A percentile compares a stretch with the other conserved stretches of the same genome.
phyloP scores from a whole-genome alignment of 2,888 invertebrate species.

The Harpagoxenus sublaevis region DNA sequence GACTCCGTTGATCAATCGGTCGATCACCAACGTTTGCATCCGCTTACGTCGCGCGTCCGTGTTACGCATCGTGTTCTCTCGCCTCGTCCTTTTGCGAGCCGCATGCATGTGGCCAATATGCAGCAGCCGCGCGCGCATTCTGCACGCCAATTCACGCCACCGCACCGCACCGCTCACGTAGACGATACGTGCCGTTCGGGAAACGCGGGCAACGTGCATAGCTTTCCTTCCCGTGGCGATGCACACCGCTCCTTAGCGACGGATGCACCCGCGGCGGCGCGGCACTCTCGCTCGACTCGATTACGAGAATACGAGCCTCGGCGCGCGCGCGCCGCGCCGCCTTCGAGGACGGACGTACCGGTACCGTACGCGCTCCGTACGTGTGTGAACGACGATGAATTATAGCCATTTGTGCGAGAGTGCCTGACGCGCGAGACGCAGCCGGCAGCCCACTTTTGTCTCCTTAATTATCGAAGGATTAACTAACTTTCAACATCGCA shows the following conservation, averaged over 20 bases:
- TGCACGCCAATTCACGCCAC: not conserved
- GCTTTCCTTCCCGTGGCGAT: constrained; percentile 15
- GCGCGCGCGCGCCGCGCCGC: not conserved
- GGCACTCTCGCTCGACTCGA: not conserved
- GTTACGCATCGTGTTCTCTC: constrained; percentile 12
- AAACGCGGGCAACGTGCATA: constrained; percentile 45
- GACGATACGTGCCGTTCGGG: constrained; percentile 42
- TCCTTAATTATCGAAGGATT: not conserved
- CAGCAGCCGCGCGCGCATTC: not conserved
- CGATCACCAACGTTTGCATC: not conserved
- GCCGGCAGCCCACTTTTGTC: not conserved
- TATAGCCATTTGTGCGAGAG: not conserved
- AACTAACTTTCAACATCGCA: not conserved
- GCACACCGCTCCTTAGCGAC: constrained; percentile 3
- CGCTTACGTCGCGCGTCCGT: not conserved
- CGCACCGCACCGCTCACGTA: constrained; percentile 35
- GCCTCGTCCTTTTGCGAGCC: constrained; percentile 29
- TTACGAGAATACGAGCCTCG: not conserved
- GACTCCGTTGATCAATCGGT: not conserved
- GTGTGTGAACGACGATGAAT: constrained; percentile 8
- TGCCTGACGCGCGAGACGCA: not conserved
- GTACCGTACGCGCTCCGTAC: not conserved
- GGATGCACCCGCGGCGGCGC: not conserved
- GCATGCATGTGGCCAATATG: constrained; percentile 52
- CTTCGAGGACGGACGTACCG: constrained; percentile 6